phyloP scores from a whole-genome alignment of 2,797 vertebrate species.

The Coregonus sp. region DNA sequence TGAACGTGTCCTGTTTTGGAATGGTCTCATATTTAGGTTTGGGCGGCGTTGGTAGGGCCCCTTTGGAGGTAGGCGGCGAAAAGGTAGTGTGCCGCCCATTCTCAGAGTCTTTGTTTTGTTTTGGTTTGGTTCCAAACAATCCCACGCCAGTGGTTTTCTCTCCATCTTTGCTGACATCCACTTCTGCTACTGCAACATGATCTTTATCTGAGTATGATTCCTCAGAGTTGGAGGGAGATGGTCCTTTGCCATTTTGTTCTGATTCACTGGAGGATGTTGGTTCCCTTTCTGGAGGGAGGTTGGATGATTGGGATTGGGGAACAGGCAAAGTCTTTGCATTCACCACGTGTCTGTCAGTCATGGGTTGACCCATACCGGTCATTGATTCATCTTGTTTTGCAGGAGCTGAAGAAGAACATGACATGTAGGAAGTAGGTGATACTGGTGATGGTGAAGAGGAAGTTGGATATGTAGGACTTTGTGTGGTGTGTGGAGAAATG shows the following conservation, averaged over 20 bases:
- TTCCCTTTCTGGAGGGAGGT: conserved; percentile 6
- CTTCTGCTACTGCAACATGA: neutral
- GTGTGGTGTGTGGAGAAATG: neutral
- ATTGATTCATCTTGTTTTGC: conserved; percentile 7
- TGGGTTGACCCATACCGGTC: neutral
- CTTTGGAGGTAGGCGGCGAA: conserved; percentile 21
- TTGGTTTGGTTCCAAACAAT: conserved; percentile 11
- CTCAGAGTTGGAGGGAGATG: conserved; percentile 32
- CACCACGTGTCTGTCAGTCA: neutral
- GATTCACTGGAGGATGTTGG: conserved; percentile 10
- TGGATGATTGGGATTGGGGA: conserved; percentile 6
- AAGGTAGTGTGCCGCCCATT: conserved; percentile 11
- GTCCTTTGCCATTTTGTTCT: neutral
- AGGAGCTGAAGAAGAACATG: conserved; percentile 11
- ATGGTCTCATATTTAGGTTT: conserved; percentile 14
- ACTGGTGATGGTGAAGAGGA: conserved; percentile 17
- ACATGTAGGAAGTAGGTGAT: neutral
- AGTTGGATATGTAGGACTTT: neutral
- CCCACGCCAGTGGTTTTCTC: neutral
- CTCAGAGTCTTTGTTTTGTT: conserved; percentile 22
- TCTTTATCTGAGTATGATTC: conserved; percentile 9
- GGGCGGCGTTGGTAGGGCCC: conserved; percentile 3
- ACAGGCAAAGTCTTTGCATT: neutral
- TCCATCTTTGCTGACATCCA: neutral
- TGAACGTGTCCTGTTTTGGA: conserved; percentile 53